These are phyloP conservation scores for Nomada fabriciana DNA, from an alignment of 2,888 invertebrate genomes.

Conservation along the genomic window DNA sequence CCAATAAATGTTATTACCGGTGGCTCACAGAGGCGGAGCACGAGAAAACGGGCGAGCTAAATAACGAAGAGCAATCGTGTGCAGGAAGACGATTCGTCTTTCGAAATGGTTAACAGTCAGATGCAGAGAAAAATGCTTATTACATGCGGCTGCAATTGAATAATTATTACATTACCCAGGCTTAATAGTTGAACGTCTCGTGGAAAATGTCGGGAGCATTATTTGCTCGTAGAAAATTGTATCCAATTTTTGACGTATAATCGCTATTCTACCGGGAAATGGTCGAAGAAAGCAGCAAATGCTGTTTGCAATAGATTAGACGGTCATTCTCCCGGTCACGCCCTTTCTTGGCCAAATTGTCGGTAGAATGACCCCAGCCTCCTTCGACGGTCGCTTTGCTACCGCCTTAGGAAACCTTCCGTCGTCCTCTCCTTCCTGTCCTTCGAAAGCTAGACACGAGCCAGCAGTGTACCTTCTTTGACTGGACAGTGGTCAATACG, in stretches of 20 bases:
- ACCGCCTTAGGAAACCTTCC: neutral
- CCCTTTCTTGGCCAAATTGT: conserved; percentile 34
- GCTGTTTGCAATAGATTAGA: conserved; percentile 24
- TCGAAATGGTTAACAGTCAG: neutral
- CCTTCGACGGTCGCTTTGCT: conserved; percentile 17
- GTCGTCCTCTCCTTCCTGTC: conserved; percentile 13
- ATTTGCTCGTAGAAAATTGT: neutral
- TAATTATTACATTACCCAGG: conserved; percentile 6
- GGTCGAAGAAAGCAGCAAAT: neutral
- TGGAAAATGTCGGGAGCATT: neutral
- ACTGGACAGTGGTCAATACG: conserved; percentile 55
- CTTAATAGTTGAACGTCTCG: conserved; percentile 1
- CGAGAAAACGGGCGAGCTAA: conserved; percentile 4
- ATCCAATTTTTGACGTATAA: neutral
- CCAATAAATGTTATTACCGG: conserved; percentile 59
- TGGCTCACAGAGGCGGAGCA: neutral
- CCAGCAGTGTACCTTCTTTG: conserved; percentile 20
- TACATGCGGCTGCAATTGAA: conserved; percentile 13
- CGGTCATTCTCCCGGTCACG: conserved; percentile 51
- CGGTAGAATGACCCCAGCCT: conserved; percentile 21
- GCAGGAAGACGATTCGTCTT: neutral
- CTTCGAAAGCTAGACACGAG: conserved; percentile 23
- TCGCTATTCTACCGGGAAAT: neutral
- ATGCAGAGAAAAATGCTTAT: neutral
- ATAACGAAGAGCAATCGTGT: conserved; percentile 1